Evolutionary conservation across 2,113 vertebrate species (phyloP), one percentile per base, ranked within the genome.

Genomic region (Zingel zingel): DNA sequence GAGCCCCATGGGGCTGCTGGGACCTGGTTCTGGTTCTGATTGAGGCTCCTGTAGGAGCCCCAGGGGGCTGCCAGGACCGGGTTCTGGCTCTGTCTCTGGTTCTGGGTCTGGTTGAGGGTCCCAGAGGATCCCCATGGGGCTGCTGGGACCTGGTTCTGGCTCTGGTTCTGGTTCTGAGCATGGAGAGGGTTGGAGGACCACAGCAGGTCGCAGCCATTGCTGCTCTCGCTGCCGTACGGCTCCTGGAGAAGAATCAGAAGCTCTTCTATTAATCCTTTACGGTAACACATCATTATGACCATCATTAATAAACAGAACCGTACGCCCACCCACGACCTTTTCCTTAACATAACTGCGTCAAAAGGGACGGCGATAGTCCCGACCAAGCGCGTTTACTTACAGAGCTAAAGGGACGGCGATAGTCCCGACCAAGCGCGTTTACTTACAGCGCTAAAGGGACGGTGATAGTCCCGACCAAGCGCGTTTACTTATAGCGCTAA

Each of bases 141-240:
- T 5, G 23, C 56, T 57, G 56, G 56, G 56, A 57, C 10, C 57
- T 58, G 56, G 56, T 30, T 16, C 48, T 50, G 30, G 30, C 25
- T 5, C 5, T 33, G 58, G 58, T 36, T 48, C 13, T 36, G 64
- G 64, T 30, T 67, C 16, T 33, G 47, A 39, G 53, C 4, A 67
- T 81, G 87, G 14, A 92, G 2, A 69, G 94, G 50, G 96, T 92
- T 95, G 57, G 57, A 80, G 53, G 86, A 66, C 97, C 97, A 97
- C 23, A 94, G 77, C 0, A 87, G 83, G 82, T 91, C 87, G 0
- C 33, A 36, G n/a, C 96, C 95, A 10, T 96, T 95, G 0, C 78
- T 88, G 50, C 91, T 86, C 63, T 97, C 95, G 74, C 94, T 95
- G 87, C 86, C 82, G 69, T 94, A 90, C 0, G 97, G 96, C 58